phyloP scores from a whole-genome alignment of 2,113 vertebrate species.

The Hippocampus zosterae region DNA sequence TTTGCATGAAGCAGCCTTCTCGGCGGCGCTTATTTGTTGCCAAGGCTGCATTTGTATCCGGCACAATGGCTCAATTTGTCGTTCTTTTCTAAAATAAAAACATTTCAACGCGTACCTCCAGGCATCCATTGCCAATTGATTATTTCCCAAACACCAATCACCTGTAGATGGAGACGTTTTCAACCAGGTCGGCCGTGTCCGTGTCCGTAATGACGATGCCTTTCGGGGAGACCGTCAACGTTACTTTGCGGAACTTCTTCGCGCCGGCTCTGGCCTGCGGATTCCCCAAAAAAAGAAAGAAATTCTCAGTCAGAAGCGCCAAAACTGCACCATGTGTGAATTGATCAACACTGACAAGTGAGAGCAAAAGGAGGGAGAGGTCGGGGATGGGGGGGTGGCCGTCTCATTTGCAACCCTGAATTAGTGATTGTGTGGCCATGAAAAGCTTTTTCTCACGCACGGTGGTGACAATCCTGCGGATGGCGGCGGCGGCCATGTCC shows the following conservation, averaged over 20 bases:
- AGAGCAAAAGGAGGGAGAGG: slow-evolving; percentile 4
- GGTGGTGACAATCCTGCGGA: slow-evolving; percentile 80
- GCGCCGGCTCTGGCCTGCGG: slow-evolving; percentile 79
- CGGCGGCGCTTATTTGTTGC: slow-evolving; percentile 35
- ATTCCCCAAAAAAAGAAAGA: not conserved
- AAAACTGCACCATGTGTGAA: slow-evolving; percentile 24
- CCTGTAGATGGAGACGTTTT: slow-evolving; percentile 89
- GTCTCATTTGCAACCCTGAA: slow-evolving; percentile 27
- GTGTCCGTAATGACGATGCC: slow-evolving; percentile 84
- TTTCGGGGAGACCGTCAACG: slow-evolving; percentile 81
- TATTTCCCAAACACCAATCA: slow-evolving; percentile 24
- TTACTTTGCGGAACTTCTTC: slow-evolving; percentile 87
- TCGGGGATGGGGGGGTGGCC: not conserved
- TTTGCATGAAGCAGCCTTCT: slow-evolving; percentile 22
- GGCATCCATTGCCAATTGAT: not conserved
- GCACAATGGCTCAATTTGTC: not conserved
- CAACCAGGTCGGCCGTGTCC: slow-evolving; percentile 79
- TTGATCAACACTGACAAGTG: slow-evolving; percentile 32
- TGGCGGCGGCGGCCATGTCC: slow-evolving; percentile 86
- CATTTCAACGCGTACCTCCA: too few species aligned
- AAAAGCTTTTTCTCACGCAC: slow-evolving; percentile 54
- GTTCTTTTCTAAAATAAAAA: not conserved
- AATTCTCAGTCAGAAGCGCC: not conserved
- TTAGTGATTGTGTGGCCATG: slow-evolving; percentile 15
- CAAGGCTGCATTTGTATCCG: not conserved